Evolutionary conservation across 2,888 invertebrate genomes (phyloP), one percentile per base, ranked within the genome.

Genomic region (Chrysolina haemoptera): DNA sequence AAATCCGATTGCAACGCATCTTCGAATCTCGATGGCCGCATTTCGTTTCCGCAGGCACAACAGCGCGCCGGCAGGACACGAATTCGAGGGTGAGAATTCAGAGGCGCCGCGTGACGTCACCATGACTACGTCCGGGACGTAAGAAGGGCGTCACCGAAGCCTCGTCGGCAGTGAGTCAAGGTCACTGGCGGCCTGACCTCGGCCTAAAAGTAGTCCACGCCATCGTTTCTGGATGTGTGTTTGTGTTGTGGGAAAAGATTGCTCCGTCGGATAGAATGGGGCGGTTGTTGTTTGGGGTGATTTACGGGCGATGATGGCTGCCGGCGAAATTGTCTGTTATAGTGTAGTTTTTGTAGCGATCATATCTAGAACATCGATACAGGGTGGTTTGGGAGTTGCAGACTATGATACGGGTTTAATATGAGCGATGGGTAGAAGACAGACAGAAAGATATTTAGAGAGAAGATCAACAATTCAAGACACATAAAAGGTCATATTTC

Each of bases 111-210:
- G 68, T 72, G 67, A 72, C 71, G 71, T 72, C 71, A 72, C 71
- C 16, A 50, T 40, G 59, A 62, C 63, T 59, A 53, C 59, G 59
- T 59, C 20, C 18, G 71, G 43, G 62, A 41, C 71, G 67, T 18
- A 46, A 67, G 50, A 68, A 68, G 68, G 62, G 48, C 41, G 68
- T 50, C 71, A 68, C 63, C 63, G 27, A 18, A 55, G 59, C 66
- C 41, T 5, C 40, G 41, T 22, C 67, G 68, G 35, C 27, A 68
- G 48, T 72, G 68, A 68, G 72, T 72, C 72, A 72, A 72, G 72
- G 72, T 63, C 53, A 72, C 18, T 40, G 63, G 40, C 48, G 68
- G 66, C 72, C 72, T 68, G 72, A 72, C 72, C 72, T 72, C 72
- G 72, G 72, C 62, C 50, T 41, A 48, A 50, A 48, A 8, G 72